phyloP scores from a whole-genome alignment of 2,113 vertebrate genomes.

The Bos indicus region DNA sequence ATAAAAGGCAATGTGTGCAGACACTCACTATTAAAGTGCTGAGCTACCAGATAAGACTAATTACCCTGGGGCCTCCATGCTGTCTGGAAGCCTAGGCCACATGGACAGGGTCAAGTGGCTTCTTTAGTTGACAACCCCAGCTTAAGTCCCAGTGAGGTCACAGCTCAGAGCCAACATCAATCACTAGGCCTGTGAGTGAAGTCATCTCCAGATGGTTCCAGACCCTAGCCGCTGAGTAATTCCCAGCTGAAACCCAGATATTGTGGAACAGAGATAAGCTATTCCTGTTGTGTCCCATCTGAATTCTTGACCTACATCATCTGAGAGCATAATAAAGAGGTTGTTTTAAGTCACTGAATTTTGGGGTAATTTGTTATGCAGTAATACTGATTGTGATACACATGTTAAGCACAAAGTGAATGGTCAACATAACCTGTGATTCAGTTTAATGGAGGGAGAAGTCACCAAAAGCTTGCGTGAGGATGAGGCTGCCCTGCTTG shows the following conservation, averaged over 20 bases:
- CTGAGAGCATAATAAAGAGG: background rate
- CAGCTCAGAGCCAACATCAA: background rate
- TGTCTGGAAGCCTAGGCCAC: background rate
- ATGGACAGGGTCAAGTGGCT: background rate
- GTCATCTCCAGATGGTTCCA: background rate
- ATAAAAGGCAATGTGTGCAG: background rate
- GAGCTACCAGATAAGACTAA: background rate
- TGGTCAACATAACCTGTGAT: background rate
- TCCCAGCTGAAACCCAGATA: background rate
- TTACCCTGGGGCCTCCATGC: background rate
- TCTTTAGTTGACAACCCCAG: background rate
- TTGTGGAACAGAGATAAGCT: background rate
- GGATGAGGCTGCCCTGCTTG: rapidly evolving
- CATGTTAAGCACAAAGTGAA: background rate
- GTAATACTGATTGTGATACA: background rate
- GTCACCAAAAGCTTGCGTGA: background rate
- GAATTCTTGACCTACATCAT: background rate
- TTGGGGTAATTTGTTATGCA: background rate
- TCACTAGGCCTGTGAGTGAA: background rate
- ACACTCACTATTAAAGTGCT: background rate
- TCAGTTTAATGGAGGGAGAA: background rate
- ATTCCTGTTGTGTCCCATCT: background rate
- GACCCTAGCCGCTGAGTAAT: background rate
- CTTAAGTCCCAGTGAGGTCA: background rate
- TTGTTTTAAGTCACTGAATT: background rate